Evolutionary conservation across 2,113 vertebrate genomes (phyloP), one percentile per base, ranked within the genome.

Genomic region (Pyrgilauda ruficollis): DNA sequence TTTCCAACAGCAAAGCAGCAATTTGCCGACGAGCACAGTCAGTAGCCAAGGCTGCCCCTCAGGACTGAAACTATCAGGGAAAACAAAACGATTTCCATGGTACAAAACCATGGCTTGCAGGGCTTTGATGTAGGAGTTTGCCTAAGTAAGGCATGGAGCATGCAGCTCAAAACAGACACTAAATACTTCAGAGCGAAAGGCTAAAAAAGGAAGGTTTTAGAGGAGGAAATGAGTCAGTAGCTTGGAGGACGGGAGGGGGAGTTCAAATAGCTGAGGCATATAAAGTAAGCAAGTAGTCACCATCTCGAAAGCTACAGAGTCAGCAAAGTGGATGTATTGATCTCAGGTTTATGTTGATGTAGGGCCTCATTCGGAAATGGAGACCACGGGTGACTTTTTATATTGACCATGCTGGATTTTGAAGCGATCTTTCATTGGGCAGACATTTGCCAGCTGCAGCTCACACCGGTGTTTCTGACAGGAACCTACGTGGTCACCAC

Each of bases 141-240:
- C 58, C 95, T 95, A 96, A 95, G 93, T 88, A 96, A 93, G 94
- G 77, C 80, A 92, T 76, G 73, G 74, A 92, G 72, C 76, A 62
- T 18, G 58, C 91, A 11, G 92, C 83, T 78, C 52, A 64, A 78
- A 69, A 52, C 73, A 95, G 91, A 62, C 63, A 95, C 82, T 39
- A 56, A 94, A 84, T 70, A 82, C 87, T 95, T 89, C 64, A 84
- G 76, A 77, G 55, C 0, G 37, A 94, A 87, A 95, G 96, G 87
- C 94, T 78, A 68, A 96, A 61, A 87, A 88, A 96, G 95, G 93
- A 95, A 96, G 89, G 85, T 94, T 97, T 95, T 78, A 93, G 86
- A 89, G 70, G 55, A 97, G 97, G 98, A 98, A 98, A 90, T 98
- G 97, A 98, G 90, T 98, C 98, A 98, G 95, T 94, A 90, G 94